Base-by-base conservation (phyloP, 2,888 invertebrate genomes). In the Drosophila paranaensis region DNA sequence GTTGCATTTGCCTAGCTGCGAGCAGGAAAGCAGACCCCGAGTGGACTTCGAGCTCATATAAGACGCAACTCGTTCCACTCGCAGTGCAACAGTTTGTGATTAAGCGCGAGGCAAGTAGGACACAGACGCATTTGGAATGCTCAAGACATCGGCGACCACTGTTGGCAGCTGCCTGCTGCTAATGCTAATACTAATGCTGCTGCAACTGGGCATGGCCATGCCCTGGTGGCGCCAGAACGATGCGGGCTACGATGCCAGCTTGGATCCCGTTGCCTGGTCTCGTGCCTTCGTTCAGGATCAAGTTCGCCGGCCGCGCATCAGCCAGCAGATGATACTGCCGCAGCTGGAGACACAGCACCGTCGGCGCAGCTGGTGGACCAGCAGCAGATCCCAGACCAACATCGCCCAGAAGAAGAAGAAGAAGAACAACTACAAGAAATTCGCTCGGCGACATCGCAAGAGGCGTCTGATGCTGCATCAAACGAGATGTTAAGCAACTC, bases 251-350 rank as follows among this genome's bases (percentile, higher is more conserved):
- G 91, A 91, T 75, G 88, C 91, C 68, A 92, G 89, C 35, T 74
- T 92, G 73, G 92, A 92, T 83, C 92, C 92, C 0, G 56, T 92
- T 10, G 90, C 77, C 57, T 92, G 91, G 92, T 88, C 91, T 11
- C 86, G 79, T 4, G 82, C 88, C 4, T 90, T 91, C 60, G 91
- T 91, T 6, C 81, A 82, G 71, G 89, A 92, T 45, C 74, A 76
- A 30, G 76, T 92, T 37, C 79, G 92, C 0, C 82, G 64, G 13
- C 81, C 91, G 2, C 87, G 92, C 58, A 64, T 69, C 4, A 61
- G 54, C 2, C 58, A 51, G 27, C 25, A 16, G 6, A 11, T 48
- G 14, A 39, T 3, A 6, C 0, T n/a, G 14, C 56, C 46, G 2
- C 73, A 51, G 35, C 69, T 43, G 27, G 30, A n/a, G 20, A 20